Conservation (phyloP, 2,888 invertebrate species). For the Exocentrus adspersus region DNA sequence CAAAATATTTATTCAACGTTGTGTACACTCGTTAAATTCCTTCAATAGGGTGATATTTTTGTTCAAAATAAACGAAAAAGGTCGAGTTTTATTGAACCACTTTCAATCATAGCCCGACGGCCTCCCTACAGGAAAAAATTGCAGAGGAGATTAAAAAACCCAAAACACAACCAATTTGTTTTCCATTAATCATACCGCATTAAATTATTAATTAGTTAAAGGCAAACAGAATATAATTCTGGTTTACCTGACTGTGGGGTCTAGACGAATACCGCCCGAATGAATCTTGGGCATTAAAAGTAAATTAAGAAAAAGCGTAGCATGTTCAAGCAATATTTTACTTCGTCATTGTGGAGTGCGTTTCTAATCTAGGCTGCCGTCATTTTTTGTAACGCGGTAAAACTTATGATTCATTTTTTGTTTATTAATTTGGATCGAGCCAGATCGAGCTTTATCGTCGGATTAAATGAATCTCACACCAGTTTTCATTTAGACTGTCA, state of each 20-base stretch:
- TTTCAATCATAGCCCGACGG: too few species aligned
- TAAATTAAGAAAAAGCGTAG: too few species aligned
- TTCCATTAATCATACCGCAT: slow-evolving; percentile 54
- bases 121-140: too few species aligned
- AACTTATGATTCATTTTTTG: background rate
- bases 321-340: too few species aligned
- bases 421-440: background rate
- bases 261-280: background rate
- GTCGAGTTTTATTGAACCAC: too few species aligned
- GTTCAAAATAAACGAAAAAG: too few species aligned
- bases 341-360: too few species aligned
- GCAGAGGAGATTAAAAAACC: slow-evolving; percentile 47
- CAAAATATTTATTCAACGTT: too few species aligned
- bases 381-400: background rate
- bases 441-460: too few species aligned
- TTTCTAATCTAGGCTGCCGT: background rate
- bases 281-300: too few species aligned
- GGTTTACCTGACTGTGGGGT: background rate
- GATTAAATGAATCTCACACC: background rate
- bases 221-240: slow-evolving; percentile 34
- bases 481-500: slow-evolving; percentile 31
- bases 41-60: too few species aligned
- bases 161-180: slow-evolving; percentile 49
- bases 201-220: slow-evolving; percentile 54
- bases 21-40: too few species aligned